Conservation (phyloP, 1,140 invertebrate genomes). For the Aculops lycopersici region DNA sequence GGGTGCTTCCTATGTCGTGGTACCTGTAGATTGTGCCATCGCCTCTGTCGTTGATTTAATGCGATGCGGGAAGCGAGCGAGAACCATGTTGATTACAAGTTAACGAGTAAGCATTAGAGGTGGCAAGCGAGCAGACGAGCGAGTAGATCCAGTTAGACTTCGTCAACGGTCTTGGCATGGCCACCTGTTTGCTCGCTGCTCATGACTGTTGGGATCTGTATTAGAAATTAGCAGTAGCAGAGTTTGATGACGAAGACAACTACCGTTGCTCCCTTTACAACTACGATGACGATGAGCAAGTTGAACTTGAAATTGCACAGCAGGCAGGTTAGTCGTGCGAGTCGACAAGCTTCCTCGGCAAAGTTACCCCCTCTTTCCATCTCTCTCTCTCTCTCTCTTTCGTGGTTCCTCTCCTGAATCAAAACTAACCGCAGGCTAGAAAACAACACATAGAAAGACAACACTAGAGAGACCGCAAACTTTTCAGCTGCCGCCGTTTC, state of each 20-base stretch:
- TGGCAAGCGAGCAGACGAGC: neutral
- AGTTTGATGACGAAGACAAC: no score
- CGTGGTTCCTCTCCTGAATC: neutral
- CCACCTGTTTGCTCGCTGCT: neutral
- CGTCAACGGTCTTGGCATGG: neutral
- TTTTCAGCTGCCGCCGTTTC: no score
- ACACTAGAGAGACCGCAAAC: no score
- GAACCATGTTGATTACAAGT: neutral
- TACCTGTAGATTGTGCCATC: neutral
- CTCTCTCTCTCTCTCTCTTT: neutral
- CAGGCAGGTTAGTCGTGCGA: no score
- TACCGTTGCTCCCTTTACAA: no score
- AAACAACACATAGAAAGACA: no score
- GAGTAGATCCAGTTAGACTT: neutral
- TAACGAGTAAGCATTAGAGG: neutral
- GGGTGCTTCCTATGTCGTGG: neutral
- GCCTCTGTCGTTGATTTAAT: no score
- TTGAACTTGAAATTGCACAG: no score
- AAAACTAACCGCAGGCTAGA: no score
- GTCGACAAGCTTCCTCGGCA: neutral
- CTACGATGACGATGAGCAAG: no score
- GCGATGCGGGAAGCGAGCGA: neutral
- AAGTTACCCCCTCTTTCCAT: neutral
- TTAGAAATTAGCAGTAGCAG: neutral
- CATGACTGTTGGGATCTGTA: neutral